Conservation (phyloP, 2,888 invertebrate genomes). For the Scaeva pyrastri region DNA sequence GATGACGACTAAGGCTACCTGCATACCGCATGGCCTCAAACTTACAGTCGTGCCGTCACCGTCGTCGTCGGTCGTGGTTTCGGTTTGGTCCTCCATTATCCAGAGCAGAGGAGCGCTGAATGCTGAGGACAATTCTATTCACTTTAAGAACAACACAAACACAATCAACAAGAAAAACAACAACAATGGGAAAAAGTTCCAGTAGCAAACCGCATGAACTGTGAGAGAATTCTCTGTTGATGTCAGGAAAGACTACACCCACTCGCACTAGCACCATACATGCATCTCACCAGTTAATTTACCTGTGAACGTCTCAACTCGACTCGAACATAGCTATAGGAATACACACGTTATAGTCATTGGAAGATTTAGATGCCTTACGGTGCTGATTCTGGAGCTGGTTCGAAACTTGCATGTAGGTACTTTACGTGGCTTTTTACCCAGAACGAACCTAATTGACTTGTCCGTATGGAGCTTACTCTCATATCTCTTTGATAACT, state of each 20-base stretch:
- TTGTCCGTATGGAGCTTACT: conserved; percentile 62
- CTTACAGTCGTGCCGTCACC: conserved; percentile 9
- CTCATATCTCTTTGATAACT: conserved; percentile 66
- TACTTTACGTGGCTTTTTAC: conserved; percentile 31
- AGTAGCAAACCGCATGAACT: conserved; percentile 46
- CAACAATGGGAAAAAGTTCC: conserved; percentile 32
- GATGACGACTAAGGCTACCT: conserved; percentile 45
- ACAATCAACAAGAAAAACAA: conserved; percentile 26
- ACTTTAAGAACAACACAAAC: conserved; percentile 3
- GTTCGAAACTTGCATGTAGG: not conserved
- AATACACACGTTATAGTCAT: not conserved
- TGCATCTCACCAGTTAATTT: conserved; percentile 19
- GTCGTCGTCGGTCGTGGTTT: no score
- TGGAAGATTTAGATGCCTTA: conserved; percentile 37
- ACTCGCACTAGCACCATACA: conserved; percentile 55
- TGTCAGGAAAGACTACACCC: conserved; percentile 60
- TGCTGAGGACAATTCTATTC: conserved; percentile 35
- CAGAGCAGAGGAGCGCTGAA: no score
- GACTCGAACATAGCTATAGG: not conserved
- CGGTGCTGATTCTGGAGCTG: conserved; percentile 39
- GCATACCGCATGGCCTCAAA: conserved; percentile 10
- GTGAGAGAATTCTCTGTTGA: conserved; percentile 28
- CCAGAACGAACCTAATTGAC: conserved; percentile 69
- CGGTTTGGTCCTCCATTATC: not conserved
- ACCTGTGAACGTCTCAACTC: conserved; percentile 42